Evolutionary conservation across 2,113 vertebrate species (phyloP).

Genomic region (Rynchops niger): DNA sequence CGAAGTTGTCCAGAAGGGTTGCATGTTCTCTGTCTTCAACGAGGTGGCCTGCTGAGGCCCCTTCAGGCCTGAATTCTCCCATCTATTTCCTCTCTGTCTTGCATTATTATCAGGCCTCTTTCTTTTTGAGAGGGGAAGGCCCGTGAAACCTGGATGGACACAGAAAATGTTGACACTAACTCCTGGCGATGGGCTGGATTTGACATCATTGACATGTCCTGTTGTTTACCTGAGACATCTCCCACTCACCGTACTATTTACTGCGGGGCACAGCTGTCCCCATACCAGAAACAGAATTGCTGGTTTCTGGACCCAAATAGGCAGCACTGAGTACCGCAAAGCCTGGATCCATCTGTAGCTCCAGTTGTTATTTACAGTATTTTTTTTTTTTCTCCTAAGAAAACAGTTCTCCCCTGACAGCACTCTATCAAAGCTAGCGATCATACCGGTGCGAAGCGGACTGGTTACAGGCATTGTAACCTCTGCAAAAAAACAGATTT

Average conservation of each 20-base stretch:
- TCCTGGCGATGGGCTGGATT: not conserved
- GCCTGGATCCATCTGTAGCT: not conserved
- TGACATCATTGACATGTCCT: not conserved
- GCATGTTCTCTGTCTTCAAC: not conserved
- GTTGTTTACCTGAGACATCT: not conserved
- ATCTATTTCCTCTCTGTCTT: not conserved
- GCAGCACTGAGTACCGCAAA: not conserved
- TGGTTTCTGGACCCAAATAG: not conserved
- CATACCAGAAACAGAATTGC: not conserved
- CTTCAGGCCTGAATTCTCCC: not conserved
- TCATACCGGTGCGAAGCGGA: not conserved
- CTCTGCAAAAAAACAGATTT: not conserved
- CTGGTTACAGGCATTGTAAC: not conserved
- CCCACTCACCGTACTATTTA: rapidly evolving
- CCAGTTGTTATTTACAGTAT: not conserved
- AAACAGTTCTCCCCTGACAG: not conserved
- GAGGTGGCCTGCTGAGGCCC: not conserved
- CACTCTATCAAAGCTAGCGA: not conserved
- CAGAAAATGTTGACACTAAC: not conserved
- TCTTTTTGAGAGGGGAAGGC: not conserved
- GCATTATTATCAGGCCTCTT: not conserved
- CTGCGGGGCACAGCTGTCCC: not conserved
- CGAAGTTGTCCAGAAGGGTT: not conserved
- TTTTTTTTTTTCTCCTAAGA: not conserved
- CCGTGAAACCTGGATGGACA: not conserved